These are phyloP conservation scores for Drosophila ananassae DNA, from an alignment of 1,140 invertebrate genomes.

Conservation along the genomic window DNA sequence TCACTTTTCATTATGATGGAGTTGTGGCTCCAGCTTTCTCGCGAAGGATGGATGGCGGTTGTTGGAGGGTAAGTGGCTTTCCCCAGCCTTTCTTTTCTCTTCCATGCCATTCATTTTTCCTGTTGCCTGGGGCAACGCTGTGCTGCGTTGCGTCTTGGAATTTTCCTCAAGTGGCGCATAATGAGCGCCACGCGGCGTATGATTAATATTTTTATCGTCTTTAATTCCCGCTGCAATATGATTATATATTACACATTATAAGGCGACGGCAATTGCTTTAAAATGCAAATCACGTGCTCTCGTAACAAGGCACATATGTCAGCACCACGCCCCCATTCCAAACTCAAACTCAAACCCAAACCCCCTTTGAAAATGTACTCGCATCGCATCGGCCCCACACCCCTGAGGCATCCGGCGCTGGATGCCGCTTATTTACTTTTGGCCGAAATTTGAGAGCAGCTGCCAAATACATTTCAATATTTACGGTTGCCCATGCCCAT, in stretches of 20 bases:
- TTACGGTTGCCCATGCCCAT: constrained; percentile 42
- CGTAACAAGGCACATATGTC: constrained; percentile 58
- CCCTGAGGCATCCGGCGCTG: background rate
- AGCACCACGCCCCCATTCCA: constrained; percentile 6
- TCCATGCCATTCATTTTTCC: constrained; percentile 15
- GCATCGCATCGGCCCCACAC: background rate
- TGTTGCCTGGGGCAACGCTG: constrained; percentile 18
- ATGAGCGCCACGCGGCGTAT: constrained; percentile 80
- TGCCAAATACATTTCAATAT: constrained; percentile 83
- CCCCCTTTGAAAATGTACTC: background rate
- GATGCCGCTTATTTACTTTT: constrained; percentile 71
- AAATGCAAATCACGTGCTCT: constrained; percentile 75
- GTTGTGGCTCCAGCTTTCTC: constrained; percentile 3
- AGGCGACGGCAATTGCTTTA: constrained; percentile 54
- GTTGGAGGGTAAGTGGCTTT: constrained; percentile 2
- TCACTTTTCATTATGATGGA: constrained; percentile 66
- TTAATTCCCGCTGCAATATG: constrained; percentile 75
- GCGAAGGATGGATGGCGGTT: background rate
- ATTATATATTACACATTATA: constrained; percentile 76
- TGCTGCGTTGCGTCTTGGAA: constrained; percentile 33
- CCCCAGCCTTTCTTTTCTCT: constrained; percentile 4
- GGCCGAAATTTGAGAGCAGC: constrained; percentile 72
- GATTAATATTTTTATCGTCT: constrained; percentile 74
- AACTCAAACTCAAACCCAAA: background rate
- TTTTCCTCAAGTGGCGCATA: constrained; percentile 74